These are phyloP conservation scores for Trachemys scripta DNA, from an alignment of 2,113 vertebrate species.

Conservation along the genomic window DNA sequence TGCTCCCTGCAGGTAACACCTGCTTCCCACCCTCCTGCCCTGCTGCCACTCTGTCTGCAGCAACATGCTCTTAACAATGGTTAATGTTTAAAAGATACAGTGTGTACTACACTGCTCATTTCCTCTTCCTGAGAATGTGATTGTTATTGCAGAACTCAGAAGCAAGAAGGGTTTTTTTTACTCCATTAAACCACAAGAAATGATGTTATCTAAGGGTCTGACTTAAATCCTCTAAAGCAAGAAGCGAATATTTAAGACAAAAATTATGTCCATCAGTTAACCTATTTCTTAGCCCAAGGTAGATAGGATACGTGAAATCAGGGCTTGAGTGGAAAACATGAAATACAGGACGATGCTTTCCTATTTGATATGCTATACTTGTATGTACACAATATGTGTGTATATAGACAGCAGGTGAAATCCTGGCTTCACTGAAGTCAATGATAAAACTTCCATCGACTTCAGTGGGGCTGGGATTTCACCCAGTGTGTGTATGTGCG, in stretches of 20 bases:
- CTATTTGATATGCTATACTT: slow-evolving; percentile 5
- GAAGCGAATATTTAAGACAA: not conserved
- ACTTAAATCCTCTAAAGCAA: slow-evolving; percentile 1
- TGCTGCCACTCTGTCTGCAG: slow-evolving; percentile 75
- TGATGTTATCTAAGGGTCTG: slow-evolving; percentile 11
- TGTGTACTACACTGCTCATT: slow-evolving; percentile 74
- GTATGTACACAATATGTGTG: not conserved
- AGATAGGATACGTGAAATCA: not conserved
- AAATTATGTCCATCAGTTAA: not conserved
- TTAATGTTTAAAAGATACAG: slow-evolving; percentile 82
- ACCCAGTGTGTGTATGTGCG: not conserved
- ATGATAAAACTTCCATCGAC: slow-evolving; percentile 2
- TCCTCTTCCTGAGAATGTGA: slow-evolving; percentile 77
- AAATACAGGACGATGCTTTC: slow-evolving; percentile 32
- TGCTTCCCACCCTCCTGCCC: slow-evolving; percentile 68
- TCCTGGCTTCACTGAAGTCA: slow-evolving; percentile 32
- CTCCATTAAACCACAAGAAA: slow-evolving; percentile 51
- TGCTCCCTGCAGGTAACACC: slow-evolving; percentile 63
- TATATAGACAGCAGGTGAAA: slow-evolving; percentile 36
- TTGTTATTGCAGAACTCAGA: slow-evolving; percentile 55
- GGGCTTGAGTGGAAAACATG: not conserved
- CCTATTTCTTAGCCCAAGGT: not conserved
- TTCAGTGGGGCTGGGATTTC: not conserved
- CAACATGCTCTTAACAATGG: slow-evolving; percentile 75
- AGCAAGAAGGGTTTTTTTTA: slow-evolving; percentile 60